Percentiles rank a stretch among this genome's conserved stretches.
These are phyloP conservation scores for Psephotus haematonotus DNA, from an alignment of 2,113 vertebrate genomes.

Conservation along the genomic window DNA sequence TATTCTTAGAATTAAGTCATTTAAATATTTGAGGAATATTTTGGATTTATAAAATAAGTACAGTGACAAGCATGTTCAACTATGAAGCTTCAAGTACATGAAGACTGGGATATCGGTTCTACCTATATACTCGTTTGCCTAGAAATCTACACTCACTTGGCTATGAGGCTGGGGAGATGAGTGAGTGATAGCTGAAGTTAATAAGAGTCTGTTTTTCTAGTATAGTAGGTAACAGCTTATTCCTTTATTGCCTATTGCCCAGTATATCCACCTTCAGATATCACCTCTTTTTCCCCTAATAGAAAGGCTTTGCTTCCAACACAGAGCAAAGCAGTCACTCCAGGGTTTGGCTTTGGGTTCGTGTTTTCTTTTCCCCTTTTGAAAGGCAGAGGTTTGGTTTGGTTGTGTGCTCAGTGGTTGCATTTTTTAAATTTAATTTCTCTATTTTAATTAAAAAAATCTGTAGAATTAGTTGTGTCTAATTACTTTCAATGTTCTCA, in stretches of 20 bases:
- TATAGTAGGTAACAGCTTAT: neutral
- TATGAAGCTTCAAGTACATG: neutral
- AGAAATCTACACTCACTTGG: neutral
- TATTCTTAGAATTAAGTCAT: neutral
- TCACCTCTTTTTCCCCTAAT: neutral
- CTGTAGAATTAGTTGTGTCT: neutral
- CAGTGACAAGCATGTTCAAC: neutral
- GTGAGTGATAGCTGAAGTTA: neutral
- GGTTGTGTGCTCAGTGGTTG: neutral
- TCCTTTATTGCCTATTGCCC: neutral
- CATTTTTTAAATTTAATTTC: neutral
- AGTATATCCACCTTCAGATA: neutral
- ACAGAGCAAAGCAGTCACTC: neutral
- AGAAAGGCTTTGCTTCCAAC: neutral
- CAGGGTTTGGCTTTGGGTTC: neutral
- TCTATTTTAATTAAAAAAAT: neutral
- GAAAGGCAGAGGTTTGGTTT: neutral
- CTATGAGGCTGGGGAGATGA: neutral
- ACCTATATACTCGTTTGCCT: neutral
- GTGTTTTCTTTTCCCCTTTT: neutral
- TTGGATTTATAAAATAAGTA: neutral
- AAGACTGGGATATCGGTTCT: neutral
- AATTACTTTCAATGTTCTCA: neutral
- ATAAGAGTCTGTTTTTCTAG: neutral
- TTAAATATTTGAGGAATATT: neutral